phyloP scores from a whole-genome alignment of 2,797 vertebrate species.

The Paedocypris micromegethes region DNA sequence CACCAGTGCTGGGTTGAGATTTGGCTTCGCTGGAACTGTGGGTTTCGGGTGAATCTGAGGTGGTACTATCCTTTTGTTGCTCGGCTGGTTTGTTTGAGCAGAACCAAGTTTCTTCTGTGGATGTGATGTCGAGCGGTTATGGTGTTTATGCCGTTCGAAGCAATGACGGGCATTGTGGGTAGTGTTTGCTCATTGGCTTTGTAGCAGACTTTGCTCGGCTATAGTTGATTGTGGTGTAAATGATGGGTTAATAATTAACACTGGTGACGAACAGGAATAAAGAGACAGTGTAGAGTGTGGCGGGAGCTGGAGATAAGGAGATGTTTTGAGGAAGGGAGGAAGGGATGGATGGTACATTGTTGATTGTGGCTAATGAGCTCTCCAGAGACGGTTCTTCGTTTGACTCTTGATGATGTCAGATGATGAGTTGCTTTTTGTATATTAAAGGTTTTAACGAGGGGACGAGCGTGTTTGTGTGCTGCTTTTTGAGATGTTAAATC shows the following conservation, averaged over 20 bases:
- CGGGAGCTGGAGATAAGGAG: slow-evolving; percentile 23
- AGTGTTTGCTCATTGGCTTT: slow-evolving; percentile 58
- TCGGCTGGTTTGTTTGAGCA: not conserved
- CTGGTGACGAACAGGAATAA: slow-evolving; percentile 6
- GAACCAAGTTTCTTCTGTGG: not conserved
- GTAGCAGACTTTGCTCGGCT: slow-evolving; percentile 60
- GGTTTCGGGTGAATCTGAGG: too few species aligned
- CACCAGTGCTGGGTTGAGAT: too few species aligned
- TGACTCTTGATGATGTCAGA: not conserved
- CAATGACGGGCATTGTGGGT: slow-evolving; percentile 48
- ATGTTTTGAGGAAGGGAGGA: slow-evolving; percentile 11
- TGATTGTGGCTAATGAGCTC: slow-evolving; percentile 28
- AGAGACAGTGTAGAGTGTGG: not conserved
- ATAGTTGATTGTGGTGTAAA: slow-evolving; percentile 46
- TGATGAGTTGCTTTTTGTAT: slow-evolving; percentile 1
- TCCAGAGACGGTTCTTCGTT: not conserved
- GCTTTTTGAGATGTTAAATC: not conserved
- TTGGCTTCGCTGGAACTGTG: too few species aligned
- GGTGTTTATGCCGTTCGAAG: slow-evolving; percentile 19
- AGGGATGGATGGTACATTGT: slow-evolving; percentile 22
- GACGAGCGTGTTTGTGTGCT: not conserved
- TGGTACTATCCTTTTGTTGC: too few species aligned
- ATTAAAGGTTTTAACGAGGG: not conserved
- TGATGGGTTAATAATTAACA: slow-evolving; percentile 64
- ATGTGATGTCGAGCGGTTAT: not conserved